Evolutionary conservation across 1,140 invertebrate species (phyloP), one percentile per base, ranked within the genome.

Genomic region (Procambarus clarkii): DNA sequence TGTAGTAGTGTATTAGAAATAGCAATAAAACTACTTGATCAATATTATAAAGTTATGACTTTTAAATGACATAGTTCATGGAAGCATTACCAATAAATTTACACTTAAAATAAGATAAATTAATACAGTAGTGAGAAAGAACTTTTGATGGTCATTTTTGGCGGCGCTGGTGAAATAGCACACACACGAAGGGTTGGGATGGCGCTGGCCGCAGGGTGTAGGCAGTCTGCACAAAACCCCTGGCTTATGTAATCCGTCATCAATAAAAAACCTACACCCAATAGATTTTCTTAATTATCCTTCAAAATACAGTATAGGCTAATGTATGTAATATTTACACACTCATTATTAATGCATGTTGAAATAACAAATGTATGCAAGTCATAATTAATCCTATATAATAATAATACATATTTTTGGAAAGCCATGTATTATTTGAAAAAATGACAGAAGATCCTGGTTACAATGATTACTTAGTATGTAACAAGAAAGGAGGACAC

Each of bases 241-340:
- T 87, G 90, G 90, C 90, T 91, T 91, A 85, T 91, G 85, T 91
- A 91, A 86, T 87, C 90, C 84, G 84, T 91, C 90, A 86, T 80
- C 79, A 91, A 91, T 91, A 91, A 91, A 91, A 54, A 74, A 91
- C 90, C 90, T 91, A 91, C 90, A 91, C 90, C 90, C 90, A 91
- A 74, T 64, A 18, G 21, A 48, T 71, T 3, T 84, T 80, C 15
- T 81, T 9, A 69, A 46, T 69, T 4, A 45, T 34, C 60, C 50
- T 44, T 64, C 34, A 64, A 18, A 5, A 21, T 9, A 21, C 18
- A 64, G 13, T 9, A 21, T 64, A 64, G 13, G 21, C 3, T 54
- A 13, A 64, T 64, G 4, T 64, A 64, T 64, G 21, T 21, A 4
- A 21, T 64, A 64, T 64, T 18, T 64, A 64, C 18, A 64, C 21